Evolutionary conservation across 1,140 invertebrate genomes (phyloP).

Genomic region (Pantala flavescens): DNA sequence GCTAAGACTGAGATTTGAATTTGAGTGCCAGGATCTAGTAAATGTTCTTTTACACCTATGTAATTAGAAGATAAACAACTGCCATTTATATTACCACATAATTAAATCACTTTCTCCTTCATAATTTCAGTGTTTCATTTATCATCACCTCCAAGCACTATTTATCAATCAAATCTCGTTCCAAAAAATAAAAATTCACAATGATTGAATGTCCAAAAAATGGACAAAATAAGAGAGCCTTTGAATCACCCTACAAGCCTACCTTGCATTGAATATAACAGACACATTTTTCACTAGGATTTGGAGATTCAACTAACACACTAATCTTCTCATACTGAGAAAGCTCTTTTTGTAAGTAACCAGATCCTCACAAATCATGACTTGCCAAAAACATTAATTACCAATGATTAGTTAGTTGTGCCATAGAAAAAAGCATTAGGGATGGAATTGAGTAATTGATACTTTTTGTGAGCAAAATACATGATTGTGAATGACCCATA

Average conservation of each 20-base stretch:
- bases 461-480: neutral
- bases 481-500: neutral
- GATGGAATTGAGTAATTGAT: neutral
- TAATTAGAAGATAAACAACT: constrained; percentile 6
- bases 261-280: neutral
- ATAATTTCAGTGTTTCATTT: neutral
- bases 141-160: neutral
- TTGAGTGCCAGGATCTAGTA: neutral
- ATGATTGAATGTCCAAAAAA: neutral
- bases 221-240: neutral
- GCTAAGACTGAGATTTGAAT: neutral
- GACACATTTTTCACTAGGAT: neutral
- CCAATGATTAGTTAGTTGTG: no score
- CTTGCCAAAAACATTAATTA: neutral
- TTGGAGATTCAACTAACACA: neutral
- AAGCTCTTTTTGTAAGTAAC: neutral
- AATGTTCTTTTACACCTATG: neutral
- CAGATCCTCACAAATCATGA: neutral
- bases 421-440: neutral
- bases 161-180: neutral
- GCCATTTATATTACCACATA: neutral
- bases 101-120: neutral
- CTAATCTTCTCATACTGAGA: neutral
- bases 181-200: constrained; percentile 8
- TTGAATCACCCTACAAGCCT: neutral